Conservation (phyloP, 2,888 invertebrate species). For the Piscicola geometra region DNA sequence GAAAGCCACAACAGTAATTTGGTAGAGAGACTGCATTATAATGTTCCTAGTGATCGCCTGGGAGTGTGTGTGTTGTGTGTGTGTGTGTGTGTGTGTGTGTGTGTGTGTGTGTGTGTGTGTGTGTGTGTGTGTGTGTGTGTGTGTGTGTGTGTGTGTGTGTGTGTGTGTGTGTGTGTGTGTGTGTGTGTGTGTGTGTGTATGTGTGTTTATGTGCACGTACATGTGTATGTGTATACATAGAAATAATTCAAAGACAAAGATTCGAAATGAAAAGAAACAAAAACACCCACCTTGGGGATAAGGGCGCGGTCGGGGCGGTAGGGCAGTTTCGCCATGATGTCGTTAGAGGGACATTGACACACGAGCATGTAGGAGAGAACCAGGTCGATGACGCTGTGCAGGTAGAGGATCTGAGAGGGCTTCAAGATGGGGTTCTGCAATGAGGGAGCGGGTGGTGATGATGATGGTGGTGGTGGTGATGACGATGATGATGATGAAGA, state of each 20-base stretch:
- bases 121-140: slow-evolving; percentile 14
- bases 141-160: background rate
- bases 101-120: slow-evolving; percentile 15
- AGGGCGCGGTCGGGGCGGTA: background rate
- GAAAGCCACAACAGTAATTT: background rate
- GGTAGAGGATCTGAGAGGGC: background rate
- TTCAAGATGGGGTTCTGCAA: slow-evolving; percentile 2
- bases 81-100: slow-evolving; percentile 16
- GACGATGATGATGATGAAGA: background rate
- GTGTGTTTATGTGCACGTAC: slow-evolving; percentile 9
- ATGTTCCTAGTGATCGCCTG: background rate
- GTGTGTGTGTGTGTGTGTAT: background rate
- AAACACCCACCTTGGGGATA: background rate
- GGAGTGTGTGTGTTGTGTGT: slow-evolving; percentile 5
- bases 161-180: background rate
- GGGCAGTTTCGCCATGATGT: slow-evolving; percentile 9
- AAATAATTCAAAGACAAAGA: background rate
- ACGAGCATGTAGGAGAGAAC: background rate
- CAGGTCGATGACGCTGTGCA: background rate
- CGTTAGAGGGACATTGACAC: background rate
- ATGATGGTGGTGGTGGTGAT: slow-evolving; percentile 17
- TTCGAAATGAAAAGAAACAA: too few species aligned
- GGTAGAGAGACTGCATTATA: background rate
- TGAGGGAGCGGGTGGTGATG: background rate
- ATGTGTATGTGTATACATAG: slow-evolving; percentile 11